Conservation (phyloP, 2,888 invertebrate species). For the Pharmacophagus antenor region DNA sequence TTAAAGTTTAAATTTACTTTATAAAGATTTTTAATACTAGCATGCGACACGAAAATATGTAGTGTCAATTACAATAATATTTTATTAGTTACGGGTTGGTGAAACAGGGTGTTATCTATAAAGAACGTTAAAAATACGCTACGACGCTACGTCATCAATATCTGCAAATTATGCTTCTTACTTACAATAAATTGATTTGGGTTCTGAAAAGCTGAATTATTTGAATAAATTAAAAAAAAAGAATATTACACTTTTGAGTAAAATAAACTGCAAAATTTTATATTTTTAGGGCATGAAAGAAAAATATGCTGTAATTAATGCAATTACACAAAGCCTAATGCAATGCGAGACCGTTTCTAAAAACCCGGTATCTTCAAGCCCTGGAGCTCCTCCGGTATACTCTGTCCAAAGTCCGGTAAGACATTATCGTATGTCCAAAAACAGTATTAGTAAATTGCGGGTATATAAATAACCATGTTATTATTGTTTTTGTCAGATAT, state of each 20-base stretch:
- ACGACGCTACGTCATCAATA: too few species aligned
- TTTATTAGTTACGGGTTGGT: too few species aligned
- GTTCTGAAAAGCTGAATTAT: not conserved
- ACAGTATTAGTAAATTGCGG: not conserved
- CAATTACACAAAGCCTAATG: constrained; percentile 95
- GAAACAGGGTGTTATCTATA: too few species aligned
- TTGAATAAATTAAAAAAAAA: not conserved
- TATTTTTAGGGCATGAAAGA: constrained; percentile 74
- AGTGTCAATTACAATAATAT: too few species aligned
- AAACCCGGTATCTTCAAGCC: constrained; percentile 75
- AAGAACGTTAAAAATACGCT: too few species aligned
- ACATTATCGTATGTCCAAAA: not conserved
- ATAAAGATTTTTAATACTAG: too few species aligned
- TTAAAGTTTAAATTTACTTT: too few species aligned
- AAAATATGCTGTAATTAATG: constrained; percentile 89
- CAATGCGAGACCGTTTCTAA: constrained; percentile 87
- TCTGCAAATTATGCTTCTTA: too few species aligned
- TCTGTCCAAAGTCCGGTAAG: constrained; percentile 77
- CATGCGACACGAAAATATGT: too few species aligned
- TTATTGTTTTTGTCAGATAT: constrained; percentile 12
- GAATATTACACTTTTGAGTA: not conserved
- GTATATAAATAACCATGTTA: not conserved
- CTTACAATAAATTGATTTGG: too few species aligned
- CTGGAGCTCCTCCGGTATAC: constrained; percentile 83
- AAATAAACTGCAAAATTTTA: constrained; percentile 4